Evolutionary conservation across 2,113 vertebrate genomes (phyloP), one percentile per base, ranked within the genome.

Genomic region (Rafetus swinhoei): DNA sequence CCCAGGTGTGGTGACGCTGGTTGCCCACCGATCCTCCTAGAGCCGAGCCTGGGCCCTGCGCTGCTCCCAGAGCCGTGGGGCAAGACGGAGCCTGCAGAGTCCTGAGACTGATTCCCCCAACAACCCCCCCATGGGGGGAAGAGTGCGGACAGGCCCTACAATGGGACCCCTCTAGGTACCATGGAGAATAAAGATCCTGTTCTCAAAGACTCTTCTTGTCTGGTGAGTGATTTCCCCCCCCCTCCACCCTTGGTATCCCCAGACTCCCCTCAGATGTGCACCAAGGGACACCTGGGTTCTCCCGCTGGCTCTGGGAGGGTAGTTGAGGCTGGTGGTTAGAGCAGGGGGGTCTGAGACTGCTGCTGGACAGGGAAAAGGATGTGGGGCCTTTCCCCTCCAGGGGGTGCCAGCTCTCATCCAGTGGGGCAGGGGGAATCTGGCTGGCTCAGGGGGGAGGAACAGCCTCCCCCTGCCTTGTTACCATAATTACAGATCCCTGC

Each of bases 401-500:
- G 77, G 53, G 90, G 81, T 79, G 55, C 62, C 50, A 25, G 13
- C 27, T 29, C 6, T 6, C 60, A 29, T 29, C 12, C 27, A 62
- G 12, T 6, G 84, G 55, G 86, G 82, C 32, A 45, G 76, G 84
- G 84, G 52, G 84, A 86, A 32, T 93, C 96, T 94, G 96, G 90
- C 35, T 15, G 87, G 65, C 82, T 13, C 24, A 16, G 55, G 83
- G 50, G 10, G 16, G 12, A 39, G 81, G 81, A 83, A 57, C 69
- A 10, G 65, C 91, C 65, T 53, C 92, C 92, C 95, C 94, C 92
- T 92, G 79, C 87, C 79, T 76, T 32, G 76, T 87, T 86, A 94
- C 90, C 91, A 93, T 96, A 96, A 97, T 94, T 95, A 96, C 96
- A 97, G 95, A 86, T 6, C 2, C 7, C 7, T 56, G 55, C 55